A percentile compares a stretch with the other conserved stretches of the same genome.
These are phyloP conservation scores for Listronotus bonariensis DNA, from an alignment of 1,140 invertebrate genomes.

Conservation along the genomic window DNA sequence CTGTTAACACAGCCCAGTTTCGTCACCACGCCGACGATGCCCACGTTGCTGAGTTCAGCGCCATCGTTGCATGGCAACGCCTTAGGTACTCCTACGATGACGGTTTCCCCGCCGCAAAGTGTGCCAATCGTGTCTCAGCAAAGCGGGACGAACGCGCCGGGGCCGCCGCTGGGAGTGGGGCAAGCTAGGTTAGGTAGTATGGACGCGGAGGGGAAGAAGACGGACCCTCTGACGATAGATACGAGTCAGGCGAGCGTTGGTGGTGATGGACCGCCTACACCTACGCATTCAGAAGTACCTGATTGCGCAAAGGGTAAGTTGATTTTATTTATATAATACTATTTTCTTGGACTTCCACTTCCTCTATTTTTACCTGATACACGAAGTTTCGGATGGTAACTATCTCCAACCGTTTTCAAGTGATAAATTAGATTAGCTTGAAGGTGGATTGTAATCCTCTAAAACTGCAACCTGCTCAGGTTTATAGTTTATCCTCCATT, in stretches of 20 bases:
- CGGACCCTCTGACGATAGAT: conserved; percentile 61
- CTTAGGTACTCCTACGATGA: conserved; percentile 39
- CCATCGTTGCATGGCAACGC: conserved; percentile 5
- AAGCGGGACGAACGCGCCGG: conserved; percentile 61
- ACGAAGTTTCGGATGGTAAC: too few relatives aligned
- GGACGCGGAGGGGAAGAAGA: conserved; percentile 19
- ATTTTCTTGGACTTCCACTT: too few relatives aligned
- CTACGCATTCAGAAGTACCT: conserved; percentile 71
- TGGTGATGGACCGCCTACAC: conserved; percentile 67
- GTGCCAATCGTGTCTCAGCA: conserved; percentile 54
- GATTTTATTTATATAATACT: not conserved
- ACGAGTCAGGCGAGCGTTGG: conserved; percentile 53
- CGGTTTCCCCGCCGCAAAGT: conserved; percentile 53
- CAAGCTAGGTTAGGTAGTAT: conserved; percentile 55
- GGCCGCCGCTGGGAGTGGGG: conserved; percentile 58
- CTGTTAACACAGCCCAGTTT: conserved; percentile 44
- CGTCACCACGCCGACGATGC: conserved; percentile 59
- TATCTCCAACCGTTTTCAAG: too few relatives aligned
- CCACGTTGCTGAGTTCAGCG: conserved; percentile 33
- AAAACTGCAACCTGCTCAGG: not conserved
- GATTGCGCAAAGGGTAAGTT: conserved; percentile 60
- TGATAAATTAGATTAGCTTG: too few relatives aligned
- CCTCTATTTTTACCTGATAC: too few relatives aligned
- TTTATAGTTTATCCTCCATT: too few relatives aligned
- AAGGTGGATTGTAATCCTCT: too few relatives aligned